Conservation (phyloP, 2,888 invertebrate genomes). For the Calephelis perditalis region DNA sequence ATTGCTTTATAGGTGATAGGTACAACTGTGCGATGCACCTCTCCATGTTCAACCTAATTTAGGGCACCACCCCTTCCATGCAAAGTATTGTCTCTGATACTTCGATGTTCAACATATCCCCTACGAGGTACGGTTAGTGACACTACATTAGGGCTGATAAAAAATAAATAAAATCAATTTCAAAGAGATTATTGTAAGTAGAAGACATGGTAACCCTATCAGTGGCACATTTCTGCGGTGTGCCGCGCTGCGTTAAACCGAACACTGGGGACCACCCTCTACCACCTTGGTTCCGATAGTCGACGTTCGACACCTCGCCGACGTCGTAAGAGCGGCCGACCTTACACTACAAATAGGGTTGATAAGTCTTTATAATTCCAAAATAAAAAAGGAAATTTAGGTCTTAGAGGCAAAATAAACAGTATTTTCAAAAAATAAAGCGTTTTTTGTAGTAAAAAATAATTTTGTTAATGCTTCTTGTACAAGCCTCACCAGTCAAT, state of each 20-base stretch:
- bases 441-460: no score
- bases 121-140: conserved; percentile 62
- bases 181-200: background rate
- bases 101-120: conserved; percentile 72
- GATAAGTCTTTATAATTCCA: conserved; percentile 23
- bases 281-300: conserved; percentile 53
- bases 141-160: conserved; percentile 32
- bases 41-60: no score
- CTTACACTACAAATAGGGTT: conserved; percentile 59
- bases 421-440: no score
- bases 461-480: no score
- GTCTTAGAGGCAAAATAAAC: no score
- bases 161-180: no score
- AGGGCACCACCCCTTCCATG: no score
- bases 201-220: conserved; percentile 16
- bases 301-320: conserved; percentile 73
- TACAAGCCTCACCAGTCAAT: no score
- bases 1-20: no score
- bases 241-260: conserved; percentile 55
- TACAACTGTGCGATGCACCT: no score
- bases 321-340: conserved; percentile 59
- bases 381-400: no score
- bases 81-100: conserved; percentile 37
- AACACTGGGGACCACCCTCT: conserved; percentile 42
- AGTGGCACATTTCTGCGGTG: conserved; percentile 62